Conservation (phyloP, 2,888 invertebrate genomes). For the Erebia ligea region DNA sequence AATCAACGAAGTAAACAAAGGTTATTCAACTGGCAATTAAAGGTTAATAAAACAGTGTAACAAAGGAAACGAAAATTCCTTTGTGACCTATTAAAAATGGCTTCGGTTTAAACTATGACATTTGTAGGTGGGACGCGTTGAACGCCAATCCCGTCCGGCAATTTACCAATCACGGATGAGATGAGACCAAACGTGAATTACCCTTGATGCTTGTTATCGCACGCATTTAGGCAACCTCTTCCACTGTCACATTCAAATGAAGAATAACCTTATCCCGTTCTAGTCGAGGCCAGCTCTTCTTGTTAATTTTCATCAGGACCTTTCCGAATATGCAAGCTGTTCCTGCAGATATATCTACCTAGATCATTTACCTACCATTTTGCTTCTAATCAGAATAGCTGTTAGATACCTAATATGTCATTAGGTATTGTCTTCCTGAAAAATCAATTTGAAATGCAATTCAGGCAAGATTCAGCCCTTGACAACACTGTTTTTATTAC, state of each 20-base stretch:
- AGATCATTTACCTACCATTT: neutral
- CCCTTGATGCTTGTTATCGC: constrained; percentile 51
- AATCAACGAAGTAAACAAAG: neutral
- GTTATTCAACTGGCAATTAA: constrained; percentile 3
- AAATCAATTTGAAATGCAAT: neutral
- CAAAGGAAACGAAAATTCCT: constrained; percentile 27
- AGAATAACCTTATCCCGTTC: constrained; percentile 31
- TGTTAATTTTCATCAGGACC: neutral
- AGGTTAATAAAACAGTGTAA: constrained; percentile 5
- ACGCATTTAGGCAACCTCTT: constrained; percentile 34
- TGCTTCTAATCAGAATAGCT: no score
- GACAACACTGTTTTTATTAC: neutral
- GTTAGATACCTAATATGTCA: no score
- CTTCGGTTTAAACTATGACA: constrained; percentile 41
- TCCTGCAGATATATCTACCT: neutral
- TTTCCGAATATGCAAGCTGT: neutral
- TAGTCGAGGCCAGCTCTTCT: constrained; percentile 14
- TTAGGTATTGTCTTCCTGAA: neutral
- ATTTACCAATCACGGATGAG: constrained; percentile 41
- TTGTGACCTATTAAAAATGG: constrained; percentile 41
- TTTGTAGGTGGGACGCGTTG: constrained; percentile 61
- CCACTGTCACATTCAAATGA: constrained; percentile 38
- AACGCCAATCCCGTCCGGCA: constrained; percentile 68
- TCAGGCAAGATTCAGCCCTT: neutral
- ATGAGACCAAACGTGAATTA: constrained; percentile 39